These are phyloP conservation scores for Synodontis membranacea DNA, from an alignment of 2,113 vertebrate genomes.

Conservation along the genomic window DNA sequence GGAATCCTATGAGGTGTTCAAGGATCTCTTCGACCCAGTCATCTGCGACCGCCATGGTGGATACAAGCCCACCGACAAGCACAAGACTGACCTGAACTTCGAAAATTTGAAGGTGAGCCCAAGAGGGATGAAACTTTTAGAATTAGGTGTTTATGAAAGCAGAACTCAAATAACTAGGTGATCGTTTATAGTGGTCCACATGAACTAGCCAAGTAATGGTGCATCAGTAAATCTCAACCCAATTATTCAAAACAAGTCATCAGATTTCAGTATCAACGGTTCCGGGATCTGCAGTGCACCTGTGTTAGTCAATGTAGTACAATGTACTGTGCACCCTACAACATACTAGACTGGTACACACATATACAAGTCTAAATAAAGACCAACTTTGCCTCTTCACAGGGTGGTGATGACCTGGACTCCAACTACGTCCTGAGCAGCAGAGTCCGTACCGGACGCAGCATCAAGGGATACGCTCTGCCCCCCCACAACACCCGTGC, in stretches of 20 bases:
- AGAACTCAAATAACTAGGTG: neutral
- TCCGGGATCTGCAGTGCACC: neutral
- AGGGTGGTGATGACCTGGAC: constrained; percentile 91
- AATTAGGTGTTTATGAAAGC: neutral
- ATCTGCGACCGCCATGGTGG: constrained; percentile 89
- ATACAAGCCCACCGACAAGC: constrained; percentile 90
- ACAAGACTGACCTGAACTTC: constrained; percentile 91
- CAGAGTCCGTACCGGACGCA: constrained; percentile 92
- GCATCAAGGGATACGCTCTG: constrained; percentile 88
- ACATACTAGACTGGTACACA: neutral
- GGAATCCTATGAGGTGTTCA: constrained; percentile 86
- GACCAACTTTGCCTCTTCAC: constrained; percentile 1
- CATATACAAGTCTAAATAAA: neutral
- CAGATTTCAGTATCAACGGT: neutral
- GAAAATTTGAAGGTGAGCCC: constrained; percentile 87
- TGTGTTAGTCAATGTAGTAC: neutral
- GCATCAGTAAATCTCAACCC: neutral
- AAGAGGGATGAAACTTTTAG: neutral
- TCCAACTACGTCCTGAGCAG: constrained; percentile 88
- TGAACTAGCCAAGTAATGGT: neutral
- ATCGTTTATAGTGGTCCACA: neutral
- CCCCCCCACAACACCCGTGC: constrained; percentile 91
- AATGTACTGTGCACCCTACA: too few species aligned
- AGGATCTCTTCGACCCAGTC: constrained; percentile 85
- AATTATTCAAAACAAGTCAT: neutral